Evolutionary conservation across 2,888 invertebrate species (phyloP).

Genomic region (Capitulum mitella): DNA sequence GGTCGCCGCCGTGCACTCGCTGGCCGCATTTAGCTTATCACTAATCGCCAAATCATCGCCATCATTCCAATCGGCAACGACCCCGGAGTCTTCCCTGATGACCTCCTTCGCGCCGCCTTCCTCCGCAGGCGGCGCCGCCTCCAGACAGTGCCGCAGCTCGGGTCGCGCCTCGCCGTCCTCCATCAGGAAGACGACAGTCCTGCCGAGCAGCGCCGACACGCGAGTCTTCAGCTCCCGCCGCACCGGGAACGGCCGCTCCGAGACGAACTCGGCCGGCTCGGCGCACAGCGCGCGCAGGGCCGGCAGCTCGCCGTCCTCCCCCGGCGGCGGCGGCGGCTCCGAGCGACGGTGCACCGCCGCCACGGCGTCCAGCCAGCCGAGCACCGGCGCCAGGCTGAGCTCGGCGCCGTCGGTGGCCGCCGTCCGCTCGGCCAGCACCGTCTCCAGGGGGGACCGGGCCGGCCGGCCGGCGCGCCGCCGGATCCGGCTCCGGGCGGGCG

Average conservation of each 20-base stretch:
- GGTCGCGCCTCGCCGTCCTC: conserved; percentile 71
- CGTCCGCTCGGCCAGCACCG: conserved; percentile 58
- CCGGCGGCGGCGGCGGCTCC: conserved; percentile 25
- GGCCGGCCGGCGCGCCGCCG: too few relatives aligned
- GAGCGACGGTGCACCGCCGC: conserved; percentile 88
- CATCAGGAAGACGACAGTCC: conserved; percentile 77
- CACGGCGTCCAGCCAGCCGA: conserved; percentile 55
- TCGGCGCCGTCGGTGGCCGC: conserved; percentile 75
- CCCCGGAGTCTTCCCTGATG: conserved; percentile 74
- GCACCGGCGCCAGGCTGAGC: conserved; percentile 76
- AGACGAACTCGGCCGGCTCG: conserved; percentile 84
- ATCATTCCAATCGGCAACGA: background rate
- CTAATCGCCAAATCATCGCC: too few relatives aligned
- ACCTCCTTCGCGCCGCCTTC: conserved; percentile 52
- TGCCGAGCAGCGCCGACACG: conserved; percentile 58
- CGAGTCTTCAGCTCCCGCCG: conserved; percentile 27
- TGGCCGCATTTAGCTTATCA: too few relatives aligned
- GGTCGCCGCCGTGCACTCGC: too few relatives aligned
- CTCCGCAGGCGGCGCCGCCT: conserved; percentile 51
- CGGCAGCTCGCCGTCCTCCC: conserved; percentile 85
- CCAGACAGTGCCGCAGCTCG: conserved; percentile 71
- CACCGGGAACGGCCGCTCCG: conserved; percentile 75
- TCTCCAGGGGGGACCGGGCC: background rate
- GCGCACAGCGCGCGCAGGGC: conserved; percentile 88
- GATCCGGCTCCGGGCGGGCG: background rate